Evolutionary conservation across 2,113 vertebrate genomes (phyloP), one percentile per base, ranked within the genome.

Genomic region (Tursiops truncatus): DNA sequence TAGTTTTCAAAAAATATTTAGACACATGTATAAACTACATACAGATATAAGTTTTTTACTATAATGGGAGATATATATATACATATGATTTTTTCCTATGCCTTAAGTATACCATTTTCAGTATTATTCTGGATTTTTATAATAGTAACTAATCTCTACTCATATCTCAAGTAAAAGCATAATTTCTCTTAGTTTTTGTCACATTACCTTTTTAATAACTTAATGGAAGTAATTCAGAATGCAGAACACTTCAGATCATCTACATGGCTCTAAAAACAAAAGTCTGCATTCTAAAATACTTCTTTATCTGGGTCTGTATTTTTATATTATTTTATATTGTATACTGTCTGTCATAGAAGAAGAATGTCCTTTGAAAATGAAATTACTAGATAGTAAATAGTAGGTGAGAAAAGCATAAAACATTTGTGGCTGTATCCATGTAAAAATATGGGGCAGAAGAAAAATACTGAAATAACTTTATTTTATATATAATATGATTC

Each of bases 111-210:
- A 36, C 23, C 36, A 2, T 3, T 71, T 70, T 26, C 15, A 71
- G 12, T 25, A 28, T 67, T 53, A 79, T 2, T 88, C 25, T 92
- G 33, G 41, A 73, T 91, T 1, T 10, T 74, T 25, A 82, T 6
- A 2, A 23, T 41, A 96, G 5, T 95, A 81, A 96, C 98, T 94
- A 1, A 79, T 97, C 88, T 97, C 28, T 53, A 20, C 33, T 93
- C 62, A 50, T 70, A 95, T 94, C 18, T 83, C 2, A 79, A 63
- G 11, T 5, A 93, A 88, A 97, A 93, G 76, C 2, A 94, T 80
- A 82, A 81, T 83, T 7, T 6, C 8, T 47, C 8, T 97, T 62
- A 44, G 6, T 8, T 94, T 6, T 63, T 97, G 1, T 94, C 38
- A 81, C 12, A 58, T 95, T 93, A 81, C 91, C n/a, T 77, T 91